phyloP scores from a whole-genome alignment of 2,113 vertebrate genomes.

The Tyto alba region DNA sequence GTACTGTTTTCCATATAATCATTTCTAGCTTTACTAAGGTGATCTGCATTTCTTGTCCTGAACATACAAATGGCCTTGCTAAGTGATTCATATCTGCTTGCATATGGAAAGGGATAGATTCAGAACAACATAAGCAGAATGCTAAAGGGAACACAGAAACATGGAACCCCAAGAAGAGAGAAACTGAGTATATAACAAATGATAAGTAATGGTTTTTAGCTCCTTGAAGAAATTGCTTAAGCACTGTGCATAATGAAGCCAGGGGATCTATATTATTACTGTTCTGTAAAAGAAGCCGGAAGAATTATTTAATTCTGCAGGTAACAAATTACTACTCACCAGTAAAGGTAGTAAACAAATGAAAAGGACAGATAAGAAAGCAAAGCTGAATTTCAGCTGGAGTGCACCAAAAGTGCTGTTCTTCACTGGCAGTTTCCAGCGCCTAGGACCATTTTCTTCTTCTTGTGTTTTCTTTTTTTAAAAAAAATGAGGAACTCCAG shows the following conservation, averaged over 20 bases:
- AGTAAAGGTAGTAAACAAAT: neutral
- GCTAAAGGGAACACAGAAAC: neutral
- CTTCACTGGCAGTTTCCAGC: neutral
- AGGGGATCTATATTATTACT: neutral
- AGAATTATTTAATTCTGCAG: neutral
- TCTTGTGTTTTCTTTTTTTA: neutral
- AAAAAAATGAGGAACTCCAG: neutral
- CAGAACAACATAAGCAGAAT: neutral
- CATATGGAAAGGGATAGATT: neutral
- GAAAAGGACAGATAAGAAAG: neutral
- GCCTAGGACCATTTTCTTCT: neutral
- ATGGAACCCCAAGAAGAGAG: neutral
- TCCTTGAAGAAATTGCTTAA: neutral
- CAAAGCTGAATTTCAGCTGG: neutral
- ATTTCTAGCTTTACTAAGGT: neutral
- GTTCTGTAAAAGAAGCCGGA: neutral
- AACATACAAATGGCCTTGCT: neutral
- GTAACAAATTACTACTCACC: neutral
- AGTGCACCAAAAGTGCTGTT: neutral
- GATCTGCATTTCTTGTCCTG: neutral
- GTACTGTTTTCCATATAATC: neutral
- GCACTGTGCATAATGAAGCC: neutral
- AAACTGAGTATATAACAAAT: neutral
- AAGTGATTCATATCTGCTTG: neutral
- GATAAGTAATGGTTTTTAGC: neutral